A percentile compares a stretch with the other conserved stretches of the same genome.
These are phyloP conservation scores for Hirtodrosophila trivittata DNA, from an alignment of 2,888 invertebrate genomes.

Conservation along the genomic window DNA sequence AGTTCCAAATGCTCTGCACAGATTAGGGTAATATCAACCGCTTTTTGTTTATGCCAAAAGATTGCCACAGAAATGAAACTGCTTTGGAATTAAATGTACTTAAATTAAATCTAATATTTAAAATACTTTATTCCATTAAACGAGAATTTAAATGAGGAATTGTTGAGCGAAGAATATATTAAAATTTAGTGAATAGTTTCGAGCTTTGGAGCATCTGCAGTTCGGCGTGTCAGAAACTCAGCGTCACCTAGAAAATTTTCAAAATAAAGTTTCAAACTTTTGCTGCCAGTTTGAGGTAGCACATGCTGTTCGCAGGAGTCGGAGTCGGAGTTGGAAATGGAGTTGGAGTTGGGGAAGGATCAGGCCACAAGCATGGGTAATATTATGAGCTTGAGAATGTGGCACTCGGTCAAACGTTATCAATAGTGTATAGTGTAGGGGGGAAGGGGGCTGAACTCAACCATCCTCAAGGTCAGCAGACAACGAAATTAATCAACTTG, in stretches of 20 bases:
- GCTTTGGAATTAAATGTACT: too few species aligned
- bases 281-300: conserved; percentile 30
- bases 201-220: conserved; percentile 15
- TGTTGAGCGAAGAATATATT: not conserved
- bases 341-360: conserved; percentile 39
- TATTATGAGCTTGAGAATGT: conserved; percentile 8
- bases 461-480: conserved; percentile 52
- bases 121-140: not conserved
- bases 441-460: conserved; percentile 12
- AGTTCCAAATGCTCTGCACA: conserved; percentile 22
- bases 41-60: not conserved
- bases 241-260: conserved; percentile 21
- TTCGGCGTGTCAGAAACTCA: not conserved
- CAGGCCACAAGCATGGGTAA: conserved; percentile 3
- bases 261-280: conserved; percentile 37
- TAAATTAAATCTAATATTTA: too few species aligned
- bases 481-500: conserved; percentile 65
- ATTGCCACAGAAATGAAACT: too few species aligned
- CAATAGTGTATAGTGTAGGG: conserved; percentile 24
- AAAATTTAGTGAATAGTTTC: not conserved
- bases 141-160: conserved; percentile 1
- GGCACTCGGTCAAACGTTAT: conserved; percentile 39
- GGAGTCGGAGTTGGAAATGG: too few species aligned
- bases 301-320: conserved; percentile 56
- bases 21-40: not conserved